Evolutionary conservation across 1,140 invertebrate species (phyloP).

Genomic region (Eriocheir sinensis): DNA sequence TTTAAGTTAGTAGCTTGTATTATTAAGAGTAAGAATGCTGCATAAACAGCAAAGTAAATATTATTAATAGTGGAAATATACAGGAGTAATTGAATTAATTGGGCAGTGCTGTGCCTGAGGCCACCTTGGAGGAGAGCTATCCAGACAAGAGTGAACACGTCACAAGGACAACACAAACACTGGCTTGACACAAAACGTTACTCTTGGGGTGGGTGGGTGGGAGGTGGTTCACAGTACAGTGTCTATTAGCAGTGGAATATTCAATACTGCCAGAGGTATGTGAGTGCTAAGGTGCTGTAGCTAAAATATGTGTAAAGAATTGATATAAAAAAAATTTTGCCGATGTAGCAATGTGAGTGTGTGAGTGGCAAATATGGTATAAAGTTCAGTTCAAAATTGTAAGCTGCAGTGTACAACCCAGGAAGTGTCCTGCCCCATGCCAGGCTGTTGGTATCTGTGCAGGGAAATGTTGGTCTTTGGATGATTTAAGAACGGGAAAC

Average conservation of each 20-base stretch:
- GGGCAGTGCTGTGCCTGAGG: slow-evolving; percentile 73
- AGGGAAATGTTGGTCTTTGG: background rate
- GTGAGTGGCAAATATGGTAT: slow-evolving; percentile 37
- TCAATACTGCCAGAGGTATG: slow-evolving; percentile 40
- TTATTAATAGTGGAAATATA: slow-evolving; percentile 28
- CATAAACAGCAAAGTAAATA: slow-evolving; percentile 42
- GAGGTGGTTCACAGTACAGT: slow-evolving; percentile 75
- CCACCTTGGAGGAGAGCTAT: slow-evolving; percentile 60
- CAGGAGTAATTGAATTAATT: slow-evolving; percentile 57
- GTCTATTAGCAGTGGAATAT: slow-evolving; percentile 58
- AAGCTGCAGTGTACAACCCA: slow-evolving; percentile 65
- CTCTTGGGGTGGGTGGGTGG: slow-evolving; percentile 52
- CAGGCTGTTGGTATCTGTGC: slow-evolving; percentile 24
- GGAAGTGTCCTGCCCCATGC: slow-evolving; percentile 46
- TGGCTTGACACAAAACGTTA: background rate
- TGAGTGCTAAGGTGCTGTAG: slow-evolving; percentile 69
- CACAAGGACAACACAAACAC: slow-evolving; percentile 38
- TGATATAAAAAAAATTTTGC: slow-evolving; percentile 19
- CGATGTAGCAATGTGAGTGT: slow-evolving; percentile 43
- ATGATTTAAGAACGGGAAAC: background rate
- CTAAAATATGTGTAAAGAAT: slow-evolving; percentile 55
- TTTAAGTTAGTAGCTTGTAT: slow-evolving; percentile 68
- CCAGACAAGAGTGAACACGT: background rate
- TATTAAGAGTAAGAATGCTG: slow-evolving; percentile 47
- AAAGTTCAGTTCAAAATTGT: slow-evolving; percentile 2